These are phyloP conservation scores for Tetraodon nigroviridis DNA, from an alignment of 2,113 vertebrate genomes.

Conservation along the genomic window DNA sequence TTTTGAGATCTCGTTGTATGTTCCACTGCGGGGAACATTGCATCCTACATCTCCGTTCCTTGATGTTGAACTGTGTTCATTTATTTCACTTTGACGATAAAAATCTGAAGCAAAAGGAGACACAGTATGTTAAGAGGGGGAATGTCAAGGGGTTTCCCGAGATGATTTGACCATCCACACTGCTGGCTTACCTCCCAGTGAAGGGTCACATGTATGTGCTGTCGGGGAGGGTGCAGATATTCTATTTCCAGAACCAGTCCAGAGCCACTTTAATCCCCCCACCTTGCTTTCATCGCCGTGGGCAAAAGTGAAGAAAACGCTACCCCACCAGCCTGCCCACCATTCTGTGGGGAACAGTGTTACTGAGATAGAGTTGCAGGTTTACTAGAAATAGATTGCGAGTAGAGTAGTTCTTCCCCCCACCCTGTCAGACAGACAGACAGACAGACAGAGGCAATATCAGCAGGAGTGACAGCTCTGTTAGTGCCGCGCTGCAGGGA, in stretches of 20 bases:
- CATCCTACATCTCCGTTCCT: slow-evolving; percentile 37
- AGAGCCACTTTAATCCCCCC: slow-evolving; percentile 68
- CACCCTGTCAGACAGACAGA: slow-evolving; percentile 43
- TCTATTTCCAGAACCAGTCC: slow-evolving; percentile 70
- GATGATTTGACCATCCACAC: slow-evolving; percentile 22
- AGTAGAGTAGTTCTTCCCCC: slow-evolving; percentile 43
- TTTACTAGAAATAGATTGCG: slow-evolving; percentile 73
- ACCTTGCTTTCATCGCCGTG: slow-evolving; percentile 43
- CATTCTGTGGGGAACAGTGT: slow-evolving; percentile 43
- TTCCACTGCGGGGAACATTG: slow-evolving; percentile 42
- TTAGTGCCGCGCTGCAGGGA: slow-evolving; percentile 34
- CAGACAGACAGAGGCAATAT: slow-evolving; percentile 12
- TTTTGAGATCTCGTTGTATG: slow-evolving; percentile 24
- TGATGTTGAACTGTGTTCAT: slow-evolving; percentile 30
- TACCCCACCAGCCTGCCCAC: slow-evolving; percentile 11
- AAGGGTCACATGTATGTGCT: slow-evolving; percentile 50
- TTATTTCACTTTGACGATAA: slow-evolving; percentile 14
- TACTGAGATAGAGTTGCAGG: slow-evolving; percentile 71
- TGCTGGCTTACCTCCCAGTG: slow-evolving; percentile 46
- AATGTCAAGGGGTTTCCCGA: slow-evolving; percentile 38
- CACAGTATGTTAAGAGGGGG: slow-evolving; percentile 3
- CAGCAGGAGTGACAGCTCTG: slow-evolving; percentile 43
- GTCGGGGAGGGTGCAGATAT: slow-evolving; percentile 46
- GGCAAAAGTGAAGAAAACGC: slow-evolving; percentile 42
- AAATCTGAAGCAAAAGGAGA: slow-evolving; percentile 6